Evolutionary conservation across 2,113 vertebrate genomes (phyloP).

Genomic region (Furnarius figulus): DNA sequence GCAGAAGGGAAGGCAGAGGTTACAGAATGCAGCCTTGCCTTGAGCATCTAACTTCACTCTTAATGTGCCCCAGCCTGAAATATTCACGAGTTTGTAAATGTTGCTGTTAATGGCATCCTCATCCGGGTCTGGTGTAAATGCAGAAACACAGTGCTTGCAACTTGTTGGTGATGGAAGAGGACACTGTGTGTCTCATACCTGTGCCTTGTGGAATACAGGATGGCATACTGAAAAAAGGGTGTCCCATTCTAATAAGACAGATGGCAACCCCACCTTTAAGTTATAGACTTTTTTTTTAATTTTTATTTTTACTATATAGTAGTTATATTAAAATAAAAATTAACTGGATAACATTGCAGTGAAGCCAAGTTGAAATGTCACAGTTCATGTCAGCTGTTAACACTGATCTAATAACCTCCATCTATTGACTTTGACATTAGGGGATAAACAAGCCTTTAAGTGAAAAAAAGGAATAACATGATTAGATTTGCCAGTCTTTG

Average conservation of each 20-base stretch:
- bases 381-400: constrained; percentile 61
- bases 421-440: constrained; percentile 49
- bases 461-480: constrained; percentile 31
- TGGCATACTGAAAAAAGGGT: background rate
- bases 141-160: constrained; percentile 28
- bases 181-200: constrained; percentile 52
- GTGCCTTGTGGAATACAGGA: constrained; percentile 63
- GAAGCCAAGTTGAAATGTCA: constrained; percentile 69
- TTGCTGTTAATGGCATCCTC: background rate
- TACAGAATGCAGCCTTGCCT: constrained; percentile 10
- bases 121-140: background rate
- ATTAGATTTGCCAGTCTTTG: constrained; percentile 66
- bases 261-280: constrained; percentile 70
- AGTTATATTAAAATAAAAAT: constrained; percentile 65
- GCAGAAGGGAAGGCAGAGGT: constrained; percentile 6
- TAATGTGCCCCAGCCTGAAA: constrained; percentile 59
- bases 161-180: constrained; percentile 49
- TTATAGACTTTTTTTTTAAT: constrained; percentile 59
- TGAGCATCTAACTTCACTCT: constrained; percentile 12
- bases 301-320: constrained; percentile 52
- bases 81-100: constrained; percentile 9
- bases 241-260: constrained; percentile 40
- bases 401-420: constrained; percentile 66
- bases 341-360: constrained; percentile 79
- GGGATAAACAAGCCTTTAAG: constrained; percentile 59